Percentiles rank a stretch among this genome's conserved stretches.
Evolutionary conservation across 1,140 invertebrate genomes (phyloP).

Genomic region (Conus betulinus): DNA sequence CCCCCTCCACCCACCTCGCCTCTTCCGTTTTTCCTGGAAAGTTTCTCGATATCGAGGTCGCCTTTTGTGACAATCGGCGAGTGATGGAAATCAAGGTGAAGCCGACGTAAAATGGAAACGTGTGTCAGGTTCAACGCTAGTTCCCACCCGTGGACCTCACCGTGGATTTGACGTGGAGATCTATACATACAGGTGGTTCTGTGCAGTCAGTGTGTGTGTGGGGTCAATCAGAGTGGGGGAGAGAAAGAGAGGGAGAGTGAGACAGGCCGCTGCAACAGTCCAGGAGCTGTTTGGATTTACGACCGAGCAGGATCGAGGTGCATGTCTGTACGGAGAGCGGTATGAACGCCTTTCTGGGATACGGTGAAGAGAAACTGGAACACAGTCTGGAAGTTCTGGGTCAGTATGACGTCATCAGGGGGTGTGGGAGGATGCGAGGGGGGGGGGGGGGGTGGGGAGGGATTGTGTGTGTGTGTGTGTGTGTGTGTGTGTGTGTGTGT

Average conservation of each 20-base stretch:
- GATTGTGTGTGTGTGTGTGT: no score
- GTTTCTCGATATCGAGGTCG: no score
- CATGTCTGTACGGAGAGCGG: no score
- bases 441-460: background rate
- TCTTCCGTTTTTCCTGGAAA: no score
- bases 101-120: no score
- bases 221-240: background rate
- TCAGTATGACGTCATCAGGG: background rate
- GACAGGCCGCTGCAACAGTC: background rate
- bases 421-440: background rate
- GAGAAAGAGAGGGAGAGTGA: background rate
- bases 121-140: no score
- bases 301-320: background rate
- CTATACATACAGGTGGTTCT: background rate
- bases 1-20: no score
- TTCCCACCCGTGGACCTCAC: background rate
- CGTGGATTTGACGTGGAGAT: background rate
- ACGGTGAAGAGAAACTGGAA: background rate
- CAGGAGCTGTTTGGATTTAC: background rate
- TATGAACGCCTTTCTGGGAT: slow-evolving; percentile 3
- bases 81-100: no score
- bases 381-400: slow-evolving; percentile 7
- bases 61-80: no score
- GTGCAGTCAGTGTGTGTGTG: background rate
- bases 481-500: background rate